A percentile compares a stretch with the other conserved stretches of the same genome.
Conservation (phyloP, 2,888 invertebrate species). For the Chloroclysta siterata region DNA sequence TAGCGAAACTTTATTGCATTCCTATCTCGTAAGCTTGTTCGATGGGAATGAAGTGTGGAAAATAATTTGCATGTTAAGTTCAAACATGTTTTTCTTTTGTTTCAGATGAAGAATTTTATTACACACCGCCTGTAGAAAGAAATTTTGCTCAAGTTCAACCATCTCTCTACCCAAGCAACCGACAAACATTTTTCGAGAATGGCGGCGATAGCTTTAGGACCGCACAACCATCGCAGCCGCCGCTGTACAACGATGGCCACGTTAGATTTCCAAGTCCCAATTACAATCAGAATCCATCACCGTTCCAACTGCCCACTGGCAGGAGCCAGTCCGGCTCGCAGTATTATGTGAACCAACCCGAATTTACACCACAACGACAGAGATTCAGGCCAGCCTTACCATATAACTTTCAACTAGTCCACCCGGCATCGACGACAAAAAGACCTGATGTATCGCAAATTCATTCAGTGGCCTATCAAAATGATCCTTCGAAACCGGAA, state of each 20-base stretch:
- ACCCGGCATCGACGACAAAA: constrained; percentile 81
- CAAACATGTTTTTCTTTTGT: constrained; percentile 50
- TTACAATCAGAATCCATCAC: constrained; percentile 80
- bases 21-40: constrained; percentile 17
- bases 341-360: constrained; percentile 79
- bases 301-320: constrained; percentile 78
- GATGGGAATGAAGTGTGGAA: constrained; percentile 10
- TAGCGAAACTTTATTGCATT: constrained; percentile 18
- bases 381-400: constrained; percentile 74
- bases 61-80: constrained; percentile 8
- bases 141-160: constrained; percentile 83
- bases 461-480: constrained; percentile 83
- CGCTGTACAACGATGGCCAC: constrained; percentile 69
- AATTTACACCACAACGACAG: constrained; percentile 70
- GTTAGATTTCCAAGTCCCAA: constrained; percentile 76
- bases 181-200: constrained; percentile 70
- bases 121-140: constrained; percentile 76
- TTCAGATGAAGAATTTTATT: constrained; percentile 81
- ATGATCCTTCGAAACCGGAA: constrained; percentile 86
- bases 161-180: constrained; percentile 72
- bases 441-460: constrained; percentile 85
- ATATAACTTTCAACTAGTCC: constrained; percentile 75
- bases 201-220: constrained; percentile 70
- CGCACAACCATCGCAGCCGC: constrained; percentile 64
- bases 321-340: constrained; percentile 78